A percentile compares a stretch with the other conserved stretches of the same genome.
Conservation (phyloP, 2,888 invertebrate species). For the Thymelicus lineola region DNA sequence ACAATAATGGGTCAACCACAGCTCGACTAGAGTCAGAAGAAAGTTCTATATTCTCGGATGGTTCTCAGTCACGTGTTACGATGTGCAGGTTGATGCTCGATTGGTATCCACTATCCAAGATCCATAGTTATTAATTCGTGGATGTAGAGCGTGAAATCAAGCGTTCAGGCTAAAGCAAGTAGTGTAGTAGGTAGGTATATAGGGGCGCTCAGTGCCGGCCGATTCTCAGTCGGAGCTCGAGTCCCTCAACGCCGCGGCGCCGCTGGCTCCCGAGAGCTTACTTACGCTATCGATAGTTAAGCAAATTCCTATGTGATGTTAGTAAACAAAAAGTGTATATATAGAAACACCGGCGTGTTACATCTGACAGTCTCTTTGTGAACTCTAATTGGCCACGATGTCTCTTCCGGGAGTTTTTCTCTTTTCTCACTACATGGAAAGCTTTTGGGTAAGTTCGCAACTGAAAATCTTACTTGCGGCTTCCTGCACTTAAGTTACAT, state of each 20-base stretch:
- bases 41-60: slow-evolving; percentile 54
- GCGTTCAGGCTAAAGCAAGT: slow-evolving; percentile 74
- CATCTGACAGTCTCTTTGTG: slow-evolving; percentile 68
- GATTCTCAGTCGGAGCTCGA: slow-evolving; percentile 64
- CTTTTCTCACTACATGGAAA: slow-evolving; percentile 77
- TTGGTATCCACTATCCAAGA: slow-evolving; percentile 63
- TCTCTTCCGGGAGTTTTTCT: slow-evolving; percentile 77
- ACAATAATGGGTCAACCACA: slow-evolving; percentile 65
- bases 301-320: slow-evolving; percentile 76
- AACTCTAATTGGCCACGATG: slow-evolving; percentile 68
- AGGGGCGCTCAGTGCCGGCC: slow-evolving; percentile 67
- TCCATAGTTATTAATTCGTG: slow-evolving; percentile 74
- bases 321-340: slow-evolving; percentile 80
- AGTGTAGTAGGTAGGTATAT: slow-evolving; percentile 71
- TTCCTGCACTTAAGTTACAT: neutral
- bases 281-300: slow-evolving; percentile 53
- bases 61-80: slow-evolving; percentile 52
- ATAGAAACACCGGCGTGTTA: slow-evolving; percentile 69
- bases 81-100: slow-evolving; percentile 49
- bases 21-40: slow-evolving; percentile 54
- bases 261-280: slow-evolving; percentile 45
- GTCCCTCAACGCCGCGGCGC: slow-evolving; percentile 61
- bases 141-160: slow-evolving; percentile 82
- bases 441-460: slow-evolving; percentile 76
- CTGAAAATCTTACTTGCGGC: slow-evolving; percentile 18